A percentile compares a stretch with the other conserved stretches of the same genome.
These are phyloP conservation scores for Peromyscus maniculatus DNA, from an alignment of 2,113 vertebrate genomes.

Conservation along the genomic window DNA sequence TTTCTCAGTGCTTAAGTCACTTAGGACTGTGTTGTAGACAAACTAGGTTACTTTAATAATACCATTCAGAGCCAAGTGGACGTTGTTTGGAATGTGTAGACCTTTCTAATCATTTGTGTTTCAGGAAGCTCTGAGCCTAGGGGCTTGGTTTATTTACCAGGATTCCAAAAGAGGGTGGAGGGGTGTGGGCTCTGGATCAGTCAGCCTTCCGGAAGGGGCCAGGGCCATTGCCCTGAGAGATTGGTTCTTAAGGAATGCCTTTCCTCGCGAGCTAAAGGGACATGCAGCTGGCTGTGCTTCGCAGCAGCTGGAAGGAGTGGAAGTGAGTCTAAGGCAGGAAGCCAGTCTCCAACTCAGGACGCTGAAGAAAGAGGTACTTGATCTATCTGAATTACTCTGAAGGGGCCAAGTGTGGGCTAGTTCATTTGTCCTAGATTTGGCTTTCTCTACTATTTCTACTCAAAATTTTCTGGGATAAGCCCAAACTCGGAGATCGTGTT, in stretches of 20 bases:
- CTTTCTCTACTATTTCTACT: not conserved
- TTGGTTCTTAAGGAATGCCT: not conserved
- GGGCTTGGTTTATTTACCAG: not conserved
- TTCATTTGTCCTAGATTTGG: not conserved
- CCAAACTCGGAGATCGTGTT: not conserved
- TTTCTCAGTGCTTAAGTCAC: not conserved
- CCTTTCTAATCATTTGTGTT: not conserved
- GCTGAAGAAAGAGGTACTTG: constrained; percentile 24
- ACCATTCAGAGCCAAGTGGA: not conserved
- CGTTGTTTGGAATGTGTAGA: not conserved
- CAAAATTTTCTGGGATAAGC: not conserved
- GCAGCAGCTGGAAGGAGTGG: not conserved
- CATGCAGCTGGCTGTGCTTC: not conserved
- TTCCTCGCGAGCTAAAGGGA: not conserved
- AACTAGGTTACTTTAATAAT: not conserved
- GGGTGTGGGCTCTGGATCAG: not conserved
- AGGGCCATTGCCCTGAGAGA: not conserved
- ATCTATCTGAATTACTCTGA: not conserved
- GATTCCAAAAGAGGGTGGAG: constrained; percentile 2
- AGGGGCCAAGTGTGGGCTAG: not conserved
- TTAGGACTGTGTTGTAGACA: not conserved
- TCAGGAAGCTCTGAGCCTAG: not conserved
- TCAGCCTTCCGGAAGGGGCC: not conserved
- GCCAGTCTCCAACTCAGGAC: not conserved
- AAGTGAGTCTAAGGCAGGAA: constrained; percentile 8